Percentiles rank a stretch among this genome's conserved stretches.
phyloP scores from a whole-genome alignment of 2,797 vertebrate genomes.

The Pogoniulus pusillus region DNA sequence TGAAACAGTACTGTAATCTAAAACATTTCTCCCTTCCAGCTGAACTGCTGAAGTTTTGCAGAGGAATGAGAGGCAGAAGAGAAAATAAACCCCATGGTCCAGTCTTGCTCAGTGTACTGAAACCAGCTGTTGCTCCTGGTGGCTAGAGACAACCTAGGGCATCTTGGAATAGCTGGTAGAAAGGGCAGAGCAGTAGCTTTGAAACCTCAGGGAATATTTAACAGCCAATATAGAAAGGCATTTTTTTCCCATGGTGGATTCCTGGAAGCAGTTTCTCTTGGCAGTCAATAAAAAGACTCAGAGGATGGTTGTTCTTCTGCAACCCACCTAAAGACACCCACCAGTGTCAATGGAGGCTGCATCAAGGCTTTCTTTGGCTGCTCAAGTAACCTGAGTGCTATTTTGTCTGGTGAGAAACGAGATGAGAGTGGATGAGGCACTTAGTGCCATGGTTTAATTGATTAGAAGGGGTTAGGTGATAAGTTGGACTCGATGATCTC shows the following conservation, averaged over 20 bases:
- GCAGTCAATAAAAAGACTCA: background rate
- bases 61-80: background rate
- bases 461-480: too few relatives aligned
- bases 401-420: background rate
- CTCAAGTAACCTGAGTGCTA: background rate
- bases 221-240: background rate
- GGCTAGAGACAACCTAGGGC: background rate
- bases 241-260: background rate
- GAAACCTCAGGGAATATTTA: background rate
- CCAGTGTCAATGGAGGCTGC: background rate
- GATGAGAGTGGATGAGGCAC: background rate
- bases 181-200: background rate
- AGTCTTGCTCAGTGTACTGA: background rate
- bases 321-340: background rate
- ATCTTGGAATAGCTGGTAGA: background rate
- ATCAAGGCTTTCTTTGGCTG: background rate
- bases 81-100: background rate
- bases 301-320: background rate
- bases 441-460: too few relatives aligned
- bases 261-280: background rate
- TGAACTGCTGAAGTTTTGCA: background rate
- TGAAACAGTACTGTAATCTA: constrained; percentile 15
- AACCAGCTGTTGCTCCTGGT: background rate
- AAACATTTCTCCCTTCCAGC: background rate
- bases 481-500: too few relatives aligned